These are phyloP conservation scores for Psittacula echo DNA, from an alignment of 2,797 vertebrate species.

Conservation along the genomic window DNA sequence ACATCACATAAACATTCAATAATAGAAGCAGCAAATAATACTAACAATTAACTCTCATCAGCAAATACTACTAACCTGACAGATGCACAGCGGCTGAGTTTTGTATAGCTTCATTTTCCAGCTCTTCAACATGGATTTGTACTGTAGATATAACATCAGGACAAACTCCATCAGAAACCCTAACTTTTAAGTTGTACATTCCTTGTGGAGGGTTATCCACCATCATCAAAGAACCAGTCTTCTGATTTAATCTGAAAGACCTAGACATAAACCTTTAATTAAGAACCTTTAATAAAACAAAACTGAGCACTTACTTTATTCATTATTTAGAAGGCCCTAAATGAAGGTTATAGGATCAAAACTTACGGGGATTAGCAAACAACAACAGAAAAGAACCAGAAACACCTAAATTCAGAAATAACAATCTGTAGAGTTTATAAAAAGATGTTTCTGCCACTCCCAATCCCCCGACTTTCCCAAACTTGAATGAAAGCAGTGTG, in stretches of 20 bases:
- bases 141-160: constrained; percentile 85
- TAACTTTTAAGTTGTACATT: constrained; percentile 84
- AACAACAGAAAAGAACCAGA: background rate
- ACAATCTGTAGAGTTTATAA: background rate
- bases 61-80: constrained; percentile 77
- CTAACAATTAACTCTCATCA: background rate
- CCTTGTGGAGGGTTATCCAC: constrained; percentile 85
- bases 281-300: background rate
- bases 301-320: background rate
- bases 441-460: background rate
- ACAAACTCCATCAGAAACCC: constrained; percentile 91
- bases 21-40: background rate
- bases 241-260: constrained; percentile 88
- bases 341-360: background rate
- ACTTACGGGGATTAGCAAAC: background rate
- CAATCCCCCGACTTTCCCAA: background rate
- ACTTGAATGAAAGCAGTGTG: background rate
- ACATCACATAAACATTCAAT: background rate
- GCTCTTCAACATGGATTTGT: constrained; percentile 83
- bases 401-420: background rate
- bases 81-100: constrained; percentile 87
- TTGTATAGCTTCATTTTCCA: constrained; percentile 85
- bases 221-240: constrained; percentile 88
- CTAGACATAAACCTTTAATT: constrained; percentile 69
- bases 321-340: background rate